A percentile compares a stretch with the other conserved stretches of the same genome.
phyloP scores from a whole-genome alignment of 2,888 invertebrate species.

The Platycheirus rosarum region DNA sequence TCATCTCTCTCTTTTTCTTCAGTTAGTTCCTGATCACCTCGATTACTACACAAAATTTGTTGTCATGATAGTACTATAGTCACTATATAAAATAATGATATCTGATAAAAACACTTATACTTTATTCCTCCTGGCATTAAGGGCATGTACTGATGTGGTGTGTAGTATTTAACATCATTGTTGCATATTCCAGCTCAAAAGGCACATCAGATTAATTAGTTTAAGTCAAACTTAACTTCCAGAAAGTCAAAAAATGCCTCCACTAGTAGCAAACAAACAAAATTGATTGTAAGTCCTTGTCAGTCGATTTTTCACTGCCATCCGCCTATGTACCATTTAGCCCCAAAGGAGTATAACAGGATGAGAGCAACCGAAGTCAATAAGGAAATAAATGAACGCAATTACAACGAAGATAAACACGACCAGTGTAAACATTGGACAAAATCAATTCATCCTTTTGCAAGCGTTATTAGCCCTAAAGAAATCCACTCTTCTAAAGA shows the following conservation, averaged over 20 bases:
- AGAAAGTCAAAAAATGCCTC: constrained; percentile 58
- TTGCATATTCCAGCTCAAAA: constrained; percentile 12
- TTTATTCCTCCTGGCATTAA: too few species aligned
- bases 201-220: constrained; percentile 81
- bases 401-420: constrained; percentile 77
- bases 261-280: constrained; percentile 55
- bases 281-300: constrained; percentile 76
- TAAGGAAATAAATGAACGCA: constrained; percentile 76
- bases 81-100: too few species aligned
- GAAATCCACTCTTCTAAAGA: constrained; percentile 32
- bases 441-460: constrained; percentile 73
- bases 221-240: constrained; percentile 81
- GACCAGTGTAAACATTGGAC: constrained; percentile 71
- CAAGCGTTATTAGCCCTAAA: constrained; percentile 71
- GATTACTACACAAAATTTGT: too few species aligned
- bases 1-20: too few species aligned
- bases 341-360: not conserved
- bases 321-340: constrained; percentile 18
- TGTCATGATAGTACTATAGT: too few species aligned
- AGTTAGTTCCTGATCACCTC: too few species aligned
- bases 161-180: too few species aligned
- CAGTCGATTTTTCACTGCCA: constrained; percentile 75
- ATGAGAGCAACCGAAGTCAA: constrained; percentile 74
- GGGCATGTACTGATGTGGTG: too few species aligned
- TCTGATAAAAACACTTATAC: too few species aligned